Conservation (phyloP, 2,113 vertebrate genomes). For the Dasyurus viverrinus region DNA sequence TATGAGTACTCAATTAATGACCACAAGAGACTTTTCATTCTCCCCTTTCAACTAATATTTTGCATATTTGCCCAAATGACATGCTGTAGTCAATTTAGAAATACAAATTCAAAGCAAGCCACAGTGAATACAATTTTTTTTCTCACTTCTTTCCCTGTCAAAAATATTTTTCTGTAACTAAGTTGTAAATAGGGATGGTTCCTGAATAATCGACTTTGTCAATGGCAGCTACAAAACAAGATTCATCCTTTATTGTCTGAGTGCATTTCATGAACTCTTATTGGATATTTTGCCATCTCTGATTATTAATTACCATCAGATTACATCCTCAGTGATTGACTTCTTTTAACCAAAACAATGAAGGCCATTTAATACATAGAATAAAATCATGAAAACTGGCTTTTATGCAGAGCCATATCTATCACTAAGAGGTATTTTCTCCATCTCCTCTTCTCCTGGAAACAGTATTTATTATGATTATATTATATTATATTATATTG, state of each 20-base stretch:
- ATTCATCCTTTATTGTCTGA: conserved; percentile 68
- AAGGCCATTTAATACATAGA: conserved; percentile 79
- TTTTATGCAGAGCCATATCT: conserved; percentile 49
- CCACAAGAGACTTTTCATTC: not conserved
- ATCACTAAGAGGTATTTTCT: conserved; percentile 28
- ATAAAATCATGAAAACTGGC: conserved; percentile 29
- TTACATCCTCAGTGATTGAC: conserved; percentile 82
- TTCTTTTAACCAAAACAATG: conserved; percentile 79
- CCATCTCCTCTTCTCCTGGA: not conserved
- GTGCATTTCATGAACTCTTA: conserved; percentile 66
- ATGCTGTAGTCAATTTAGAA: not conserved
- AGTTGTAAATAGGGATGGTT: conserved; percentile 47
- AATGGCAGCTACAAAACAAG: conserved; percentile 54
- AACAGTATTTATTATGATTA: not conserved
- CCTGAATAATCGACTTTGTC: not conserved
- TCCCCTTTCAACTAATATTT: conserved; percentile 9
- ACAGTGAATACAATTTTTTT: conserved; percentile 22
- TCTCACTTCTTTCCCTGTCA: conserved; percentile 20
- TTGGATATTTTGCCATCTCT: conserved; percentile 75
- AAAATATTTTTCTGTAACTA: conserved; percentile 35
- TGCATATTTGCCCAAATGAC: conserved; percentile 8
- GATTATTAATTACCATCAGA: conserved; percentile 85
- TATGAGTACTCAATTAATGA: not conserved
- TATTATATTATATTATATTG: conserved; percentile 7
- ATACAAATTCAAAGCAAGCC: not conserved